phyloP scores from a whole-genome alignment of 2,888 invertebrate species.

The Epistrophella euchroma region DNA sequence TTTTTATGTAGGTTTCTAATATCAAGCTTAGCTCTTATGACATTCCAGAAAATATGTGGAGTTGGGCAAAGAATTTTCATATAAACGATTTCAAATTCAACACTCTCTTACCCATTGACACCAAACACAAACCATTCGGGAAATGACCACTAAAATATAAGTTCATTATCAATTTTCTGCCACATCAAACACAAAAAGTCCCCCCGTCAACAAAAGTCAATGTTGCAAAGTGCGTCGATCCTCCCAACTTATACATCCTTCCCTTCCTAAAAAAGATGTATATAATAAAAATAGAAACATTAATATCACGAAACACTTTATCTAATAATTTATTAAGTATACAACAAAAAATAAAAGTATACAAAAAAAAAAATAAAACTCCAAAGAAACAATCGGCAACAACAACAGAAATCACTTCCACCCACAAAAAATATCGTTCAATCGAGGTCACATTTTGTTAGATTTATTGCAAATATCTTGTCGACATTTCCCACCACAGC shows the following conservation, averaged over 20 bases:
- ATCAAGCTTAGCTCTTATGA: too few relatives aligned
- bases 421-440: slow-evolving; percentile 59
- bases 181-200: slow-evolving; percentile 74
- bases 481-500: slow-evolving; percentile 56
- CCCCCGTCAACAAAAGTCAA: slow-evolving; percentile 28
- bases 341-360: too few relatives aligned
- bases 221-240: slow-evolving; percentile 35
- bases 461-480: slow-evolving; percentile 75
- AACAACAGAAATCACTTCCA: slow-evolving; percentile 43
- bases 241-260: background rate
- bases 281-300: background rate
- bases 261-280: slow-evolving; percentile 4
- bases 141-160: slow-evolving; percentile 76
- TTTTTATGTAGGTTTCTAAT: too few relatives aligned
- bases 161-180: slow-evolving; percentile 78
- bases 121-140: slow-evolving; percentile 44
- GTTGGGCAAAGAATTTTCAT: too few relatives aligned
- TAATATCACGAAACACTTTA: slow-evolving; percentile 15
- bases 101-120: background rate
- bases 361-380: too few relatives aligned
- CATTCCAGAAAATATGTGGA: too few relatives aligned
- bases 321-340: slow-evolving; percentile 30
- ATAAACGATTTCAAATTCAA: too few relatives aligned
- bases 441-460: slow-evolving; percentile 74
- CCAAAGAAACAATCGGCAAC: slow-evolving; percentile 54